These are phyloP conservation scores for Sturnira hondurensis DNA, from an alignment of 2,113 vertebrate genomes.

Conservation along the genomic window DNA sequence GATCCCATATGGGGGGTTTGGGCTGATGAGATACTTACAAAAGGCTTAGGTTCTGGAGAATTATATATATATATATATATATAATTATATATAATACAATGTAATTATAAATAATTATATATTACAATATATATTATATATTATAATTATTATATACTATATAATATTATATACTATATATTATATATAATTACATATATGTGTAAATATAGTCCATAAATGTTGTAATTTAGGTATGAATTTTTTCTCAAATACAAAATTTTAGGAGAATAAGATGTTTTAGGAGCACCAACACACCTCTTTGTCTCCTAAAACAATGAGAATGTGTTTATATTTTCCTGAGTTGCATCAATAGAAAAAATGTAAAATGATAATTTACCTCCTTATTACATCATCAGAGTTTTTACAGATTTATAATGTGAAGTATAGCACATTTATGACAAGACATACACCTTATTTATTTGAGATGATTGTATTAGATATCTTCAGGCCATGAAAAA, in stretches of 20 bases:
- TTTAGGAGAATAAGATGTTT: constrained; percentile 29
- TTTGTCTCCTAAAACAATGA: background rate
- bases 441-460: constrained; percentile 13
- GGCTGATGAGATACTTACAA: background rate
- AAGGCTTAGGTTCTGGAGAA: background rate
- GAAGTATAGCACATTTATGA: background rate
- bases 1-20: background rate
- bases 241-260: constrained; percentile 10
- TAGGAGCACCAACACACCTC: background rate
- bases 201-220: background rate
- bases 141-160: background rate
- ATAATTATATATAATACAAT: too few species aligned
- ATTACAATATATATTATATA: background rate
- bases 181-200: background rate
- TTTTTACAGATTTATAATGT: constrained; percentile 45
- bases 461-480: constrained; percentile 42
- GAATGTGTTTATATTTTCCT: background rate
- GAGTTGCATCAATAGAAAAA: constrained; percentile 20
- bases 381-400: background rate
- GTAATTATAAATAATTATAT: too few species aligned
- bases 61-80: background rate
- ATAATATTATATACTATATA: too few species aligned
- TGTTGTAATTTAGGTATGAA: background rate
- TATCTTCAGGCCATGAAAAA: constrained; percentile 11
- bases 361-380: constrained; percentile 28